These are phyloP conservation scores for Erinaceus europaeus DNA, from an alignment of 2,113 vertebrate genomes.

Conservation along the genomic window DNA sequence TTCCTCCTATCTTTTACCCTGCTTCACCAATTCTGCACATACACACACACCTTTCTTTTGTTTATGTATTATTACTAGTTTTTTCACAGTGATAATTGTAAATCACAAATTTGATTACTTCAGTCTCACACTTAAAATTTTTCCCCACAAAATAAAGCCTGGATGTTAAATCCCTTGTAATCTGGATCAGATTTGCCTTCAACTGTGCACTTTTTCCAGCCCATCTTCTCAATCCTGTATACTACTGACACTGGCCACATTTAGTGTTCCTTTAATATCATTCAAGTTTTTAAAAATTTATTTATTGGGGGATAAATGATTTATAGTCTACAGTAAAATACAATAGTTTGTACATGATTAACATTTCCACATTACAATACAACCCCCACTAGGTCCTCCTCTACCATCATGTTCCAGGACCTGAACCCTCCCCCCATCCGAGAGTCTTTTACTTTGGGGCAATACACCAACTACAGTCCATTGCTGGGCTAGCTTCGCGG, in stretches of 20 bases:
- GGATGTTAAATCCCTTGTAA: background rate
- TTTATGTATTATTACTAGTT: background rate
- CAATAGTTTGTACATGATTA: no score
- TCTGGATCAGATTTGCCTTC: background rate
- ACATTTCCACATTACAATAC: no score
- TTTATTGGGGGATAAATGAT: no score
- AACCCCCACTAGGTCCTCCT: no score
- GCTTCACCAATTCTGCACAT: background rate
- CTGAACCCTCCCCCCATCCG: no score
- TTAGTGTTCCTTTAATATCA: background rate
- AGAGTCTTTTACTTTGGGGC: no score
- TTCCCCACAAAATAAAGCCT: background rate
- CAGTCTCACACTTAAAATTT: background rate
- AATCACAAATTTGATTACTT: background rate
- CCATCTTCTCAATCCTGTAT: background rate
- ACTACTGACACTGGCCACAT: background rate
- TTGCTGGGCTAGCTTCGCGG: no score
- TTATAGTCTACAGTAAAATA: no score
- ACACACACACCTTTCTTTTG: background rate
- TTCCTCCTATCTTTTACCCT: no score
- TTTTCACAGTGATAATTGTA: background rate
- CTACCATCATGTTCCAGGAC: no score
- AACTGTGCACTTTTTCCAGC: background rate
- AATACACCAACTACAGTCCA: no score
- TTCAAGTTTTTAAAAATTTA: no score